Conservation (phyloP, 2,888 invertebrate species). For the Apeira syringaria region DNA sequence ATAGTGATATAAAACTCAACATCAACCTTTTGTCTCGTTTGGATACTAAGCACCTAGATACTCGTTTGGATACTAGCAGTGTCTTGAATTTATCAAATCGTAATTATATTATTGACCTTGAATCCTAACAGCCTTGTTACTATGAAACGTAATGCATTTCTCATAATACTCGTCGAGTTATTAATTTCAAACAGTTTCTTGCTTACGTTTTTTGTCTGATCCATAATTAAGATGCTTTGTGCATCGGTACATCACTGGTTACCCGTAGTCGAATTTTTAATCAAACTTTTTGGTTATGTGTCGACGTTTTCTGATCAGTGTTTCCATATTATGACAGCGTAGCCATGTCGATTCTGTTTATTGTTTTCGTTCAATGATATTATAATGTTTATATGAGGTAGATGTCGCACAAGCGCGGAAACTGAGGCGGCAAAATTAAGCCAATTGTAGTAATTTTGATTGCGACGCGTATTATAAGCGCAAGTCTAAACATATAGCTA, state of each 20-base stretch:
- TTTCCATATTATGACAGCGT: slow-evolving; percentile 19
- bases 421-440: too few species aligned
- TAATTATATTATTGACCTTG: slow-evolving; percentile 22
- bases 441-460: too few species aligned
- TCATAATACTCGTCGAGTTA: slow-evolving; percentile 8
- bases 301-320: slow-evolving; percentile 18
- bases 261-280: slow-evolving; percentile 10
- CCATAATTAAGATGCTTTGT: slow-evolving; percentile 29
- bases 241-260: slow-evolving; percentile 23
- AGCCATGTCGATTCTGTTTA: slow-evolving; percentile 22
- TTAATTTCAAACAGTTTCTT: slow-evolving; percentile 1
- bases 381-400: too few species aligned
- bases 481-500: too few species aligned
- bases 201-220: slow-evolving; percentile 18
- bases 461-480: too few species aligned
- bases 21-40: too few species aligned
- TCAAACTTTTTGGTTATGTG: slow-evolving; percentile 20
- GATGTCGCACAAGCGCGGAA: too few species aligned
- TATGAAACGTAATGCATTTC: slow-evolving; percentile 22
- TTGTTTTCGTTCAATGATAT: too few species aligned
- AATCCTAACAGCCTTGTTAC: slow-evolving; percentile 18
- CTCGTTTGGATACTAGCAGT: too few species aligned
- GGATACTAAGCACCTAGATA: too few species aligned
- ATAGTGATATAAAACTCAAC: too few species aligned
- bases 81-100: too few species aligned